Conservation (phyloP, 1,140 invertebrate species). For the Cardiocondyla obscurior region DNA sequence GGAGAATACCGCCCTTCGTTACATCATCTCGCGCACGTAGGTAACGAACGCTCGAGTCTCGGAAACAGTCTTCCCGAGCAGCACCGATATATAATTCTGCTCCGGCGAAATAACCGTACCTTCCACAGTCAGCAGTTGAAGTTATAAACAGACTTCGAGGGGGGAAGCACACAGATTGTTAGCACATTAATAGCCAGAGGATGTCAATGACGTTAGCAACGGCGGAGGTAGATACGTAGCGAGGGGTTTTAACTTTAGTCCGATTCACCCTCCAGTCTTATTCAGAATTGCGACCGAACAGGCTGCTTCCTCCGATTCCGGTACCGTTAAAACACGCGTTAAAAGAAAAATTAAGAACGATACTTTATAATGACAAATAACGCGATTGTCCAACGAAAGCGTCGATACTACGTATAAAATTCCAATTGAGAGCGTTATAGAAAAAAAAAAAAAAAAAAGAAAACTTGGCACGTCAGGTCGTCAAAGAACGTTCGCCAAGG, state of each 20-base stretch:
- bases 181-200: constrained; percentile 34
- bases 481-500: constrained; percentile 34
- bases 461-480: neutral
- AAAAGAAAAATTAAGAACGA: neutral
- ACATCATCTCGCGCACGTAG: constrained; percentile 43
- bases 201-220: constrained; percentile 42
- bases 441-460: no score
- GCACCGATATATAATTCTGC: constrained; percentile 75
- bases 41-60: constrained; percentile 65
- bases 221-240: constrained; percentile 21
- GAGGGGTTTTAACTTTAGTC: neutral
- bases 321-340: neutral
- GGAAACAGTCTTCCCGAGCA: constrained; percentile 61
- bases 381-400: neutral
- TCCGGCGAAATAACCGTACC: constrained; percentile 70
- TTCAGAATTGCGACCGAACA: neutral
- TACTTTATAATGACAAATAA: neutral
- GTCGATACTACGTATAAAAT: neutral
- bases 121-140: constrained; percentile 74
- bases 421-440: neutral
- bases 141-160: constrained; percentile 70
- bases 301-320: neutral
- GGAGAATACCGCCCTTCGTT: constrained; percentile 53
- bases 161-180: constrained; percentile 12
- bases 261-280: neutral